Percentiles rank a stretch among this genome's conserved stretches.
These are phyloP conservation scores for Condylostylus longicornis DNA, from an alignment of 1,140 invertebrate genomes.

Conservation along the genomic window DNA sequence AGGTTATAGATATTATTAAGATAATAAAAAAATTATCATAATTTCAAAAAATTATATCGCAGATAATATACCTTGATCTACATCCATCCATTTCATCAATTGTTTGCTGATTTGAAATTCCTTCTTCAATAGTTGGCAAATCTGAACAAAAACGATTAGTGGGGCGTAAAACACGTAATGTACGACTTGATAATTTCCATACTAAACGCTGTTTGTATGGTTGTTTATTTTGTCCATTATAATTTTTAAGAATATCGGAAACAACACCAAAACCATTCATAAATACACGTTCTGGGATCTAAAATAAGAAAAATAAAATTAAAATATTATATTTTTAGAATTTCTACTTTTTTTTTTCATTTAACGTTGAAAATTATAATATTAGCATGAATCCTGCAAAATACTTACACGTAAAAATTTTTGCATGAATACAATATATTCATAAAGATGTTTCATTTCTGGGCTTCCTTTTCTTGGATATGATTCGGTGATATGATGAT, in stretches of 20 bases:
- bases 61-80: constrained; percentile 21
- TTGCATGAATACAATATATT: constrained; percentile 31
- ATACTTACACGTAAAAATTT: constrained; percentile 24
- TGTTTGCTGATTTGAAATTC: constrained; percentile 26
- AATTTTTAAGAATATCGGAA: constrained; percentile 43
- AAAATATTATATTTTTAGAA: background rate
- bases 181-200: constrained; percentile 51
- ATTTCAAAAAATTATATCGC: background rate
- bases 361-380: constrained; percentile 1
- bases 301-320: constrained; percentile 8
- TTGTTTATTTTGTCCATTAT: constrained; percentile 52
- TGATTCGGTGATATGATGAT: constrained; percentile 34
- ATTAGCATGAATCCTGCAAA: too few species aligned
- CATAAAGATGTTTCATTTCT: constrained; percentile 28
- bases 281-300: constrained; percentile 53
- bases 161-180: constrained; percentile 50
- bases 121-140: constrained; percentile 57
- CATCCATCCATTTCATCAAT: constrained; percentile 15
- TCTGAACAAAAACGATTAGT: constrained; percentile 56
- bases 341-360: background rate
- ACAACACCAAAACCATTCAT: constrained; percentile 42
- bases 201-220: constrained; percentile 57
- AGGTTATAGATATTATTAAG: too few species aligned
- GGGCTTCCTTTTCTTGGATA: constrained; percentile 25
- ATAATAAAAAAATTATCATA: background rate